Conservation (phyloP, 2,113 vertebrate genomes). For the Larimichthys polyactis region DNA sequence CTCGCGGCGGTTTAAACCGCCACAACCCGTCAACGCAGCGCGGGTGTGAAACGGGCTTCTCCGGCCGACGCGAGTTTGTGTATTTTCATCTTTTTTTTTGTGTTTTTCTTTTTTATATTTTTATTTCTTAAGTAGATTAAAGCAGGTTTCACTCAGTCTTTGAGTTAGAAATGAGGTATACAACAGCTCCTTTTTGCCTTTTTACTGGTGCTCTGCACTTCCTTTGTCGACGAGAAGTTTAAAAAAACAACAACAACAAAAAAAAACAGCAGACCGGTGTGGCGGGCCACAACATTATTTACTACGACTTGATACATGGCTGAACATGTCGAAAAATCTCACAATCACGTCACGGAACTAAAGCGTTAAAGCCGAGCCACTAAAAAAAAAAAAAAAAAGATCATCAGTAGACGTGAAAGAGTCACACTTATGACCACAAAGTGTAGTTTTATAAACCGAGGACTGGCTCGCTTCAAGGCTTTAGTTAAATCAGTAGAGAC, state of each 20-base stretch:
- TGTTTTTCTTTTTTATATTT: slow-evolving; percentile 30
- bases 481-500: slow-evolving; percentile 46
- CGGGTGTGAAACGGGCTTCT: slow-evolving; percentile 88
- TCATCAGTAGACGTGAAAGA: background rate
- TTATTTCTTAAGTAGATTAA: slow-evolving; percentile 88
- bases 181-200: slow-evolving; percentile 87
- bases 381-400: slow-evolving; percentile 9
- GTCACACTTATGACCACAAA: slow-evolving; percentile 21
- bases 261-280: slow-evolving; percentile 60
- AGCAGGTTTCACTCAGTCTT: slow-evolving; percentile 90
- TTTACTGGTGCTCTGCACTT: slow-evolving; percentile 62
- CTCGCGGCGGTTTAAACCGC: slow-evolving; percentile 68
- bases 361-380: slow-evolving; percentile 50
- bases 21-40: slow-evolving; percentile 82
- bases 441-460: slow-evolving; percentile 26
- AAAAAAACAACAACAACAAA: background rate
- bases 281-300: slow-evolving; percentile 29
- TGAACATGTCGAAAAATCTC: slow-evolving; percentile 38
- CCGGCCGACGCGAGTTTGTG: slow-evolving; percentile 78
- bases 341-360: slow-evolving; percentile 20
- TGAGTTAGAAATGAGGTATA: slow-evolving; percentile 99
- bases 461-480: slow-evolving; percentile 47
- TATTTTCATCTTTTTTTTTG: slow-evolving; percentile 47
- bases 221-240: slow-evolving; percentile 22
- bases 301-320: slow-evolving; percentile 15